phyloP scores from a whole-genome alignment of 2,888 invertebrate species.

The Apodemia hepburni region DNA sequence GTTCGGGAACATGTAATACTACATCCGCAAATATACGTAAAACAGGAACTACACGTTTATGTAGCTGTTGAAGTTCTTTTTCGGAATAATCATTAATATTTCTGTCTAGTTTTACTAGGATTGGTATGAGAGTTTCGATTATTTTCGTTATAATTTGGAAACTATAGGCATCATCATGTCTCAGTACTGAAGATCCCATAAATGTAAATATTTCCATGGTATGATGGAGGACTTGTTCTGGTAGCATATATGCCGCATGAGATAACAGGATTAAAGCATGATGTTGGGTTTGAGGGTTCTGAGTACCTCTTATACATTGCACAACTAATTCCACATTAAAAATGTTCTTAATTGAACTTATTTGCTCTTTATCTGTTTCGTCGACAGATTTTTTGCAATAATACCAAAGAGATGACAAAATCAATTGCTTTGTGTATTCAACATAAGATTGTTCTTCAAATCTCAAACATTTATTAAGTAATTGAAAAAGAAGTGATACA shows the following conservation, averaged over 20 bases:
- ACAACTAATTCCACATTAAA: conserved; percentile 89
- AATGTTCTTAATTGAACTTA: conserved; percentile 68
- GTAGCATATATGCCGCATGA: conserved; percentile 87
- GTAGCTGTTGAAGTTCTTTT: conserved; percentile 57
- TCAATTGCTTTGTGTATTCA: conserved; percentile 94
- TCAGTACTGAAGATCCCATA: conserved; percentile 95
- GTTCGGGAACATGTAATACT: conserved; percentile 95
- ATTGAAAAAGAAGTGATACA: conserved; percentile 87
- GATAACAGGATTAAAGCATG: conserved; percentile 93
- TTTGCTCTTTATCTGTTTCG: conserved; percentile 55
- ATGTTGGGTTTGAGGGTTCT: conserved; percentile 97
- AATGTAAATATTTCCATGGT: conserved; percentile 99
- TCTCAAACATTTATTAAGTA: conserved; percentile 88
- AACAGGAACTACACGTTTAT: conserved; percentile 81
- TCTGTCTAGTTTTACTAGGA: conserved; percentile 81
- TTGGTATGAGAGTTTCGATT: conserved; percentile 93
- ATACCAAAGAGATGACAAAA: conserved; percentile 88
- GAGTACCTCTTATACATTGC: conserved; percentile 93
- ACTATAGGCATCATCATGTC: conserved; percentile 97
- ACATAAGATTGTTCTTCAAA: conserved; percentile 90
- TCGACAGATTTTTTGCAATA: conserved; percentile 82
- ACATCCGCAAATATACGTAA: conserved; percentile 95
- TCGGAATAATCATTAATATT: conserved; percentile 54
- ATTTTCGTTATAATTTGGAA: conserved; percentile 95
- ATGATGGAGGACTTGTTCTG: conserved; percentile 93